Evolutionary conservation across 1,140 invertebrate species (phyloP).

Genomic region (Drosophila orosa): DNA sequence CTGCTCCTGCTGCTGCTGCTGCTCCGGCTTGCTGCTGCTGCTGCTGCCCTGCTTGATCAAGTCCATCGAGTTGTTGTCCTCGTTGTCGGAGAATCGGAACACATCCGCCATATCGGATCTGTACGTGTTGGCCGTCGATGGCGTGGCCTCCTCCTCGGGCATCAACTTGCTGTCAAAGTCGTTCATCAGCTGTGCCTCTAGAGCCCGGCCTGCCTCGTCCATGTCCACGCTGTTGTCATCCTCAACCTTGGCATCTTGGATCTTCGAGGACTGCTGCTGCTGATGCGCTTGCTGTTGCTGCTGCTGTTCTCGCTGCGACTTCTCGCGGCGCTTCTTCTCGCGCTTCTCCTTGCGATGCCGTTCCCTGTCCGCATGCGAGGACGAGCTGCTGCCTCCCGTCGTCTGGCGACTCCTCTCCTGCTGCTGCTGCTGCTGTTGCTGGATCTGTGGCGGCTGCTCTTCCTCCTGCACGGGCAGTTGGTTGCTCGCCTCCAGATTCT

Average conservation of each 20-base stretch:
- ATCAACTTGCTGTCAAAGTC: conserved; percentile 84
- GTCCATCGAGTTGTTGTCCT: conserved; percentile 79
- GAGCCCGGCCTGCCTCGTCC: conserved; percentile 90
- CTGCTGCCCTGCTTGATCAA: conserved; percentile 27
- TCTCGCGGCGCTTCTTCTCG: conserved; percentile 89
- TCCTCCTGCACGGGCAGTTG: conserved; percentile 34
- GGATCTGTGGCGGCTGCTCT: conserved; percentile 19
- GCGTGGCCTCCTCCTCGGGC: conserved; percentile 79
- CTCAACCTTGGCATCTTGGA: conserved; percentile 83
- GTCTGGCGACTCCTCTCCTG: conserved; percentile 47
- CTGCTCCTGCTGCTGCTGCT: conserved; percentile 49
- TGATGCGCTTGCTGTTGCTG: conserved; percentile 65
- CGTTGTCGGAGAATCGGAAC: conserved; percentile 85
- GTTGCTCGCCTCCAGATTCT: conserved; percentile 23
- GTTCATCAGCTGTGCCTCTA: conserved; percentile 91
- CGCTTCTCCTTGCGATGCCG: conserved; percentile 85
- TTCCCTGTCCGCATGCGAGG: conserved; percentile 65
- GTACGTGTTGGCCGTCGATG: conserved; percentile 77
- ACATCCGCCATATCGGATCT: conserved; percentile 83
- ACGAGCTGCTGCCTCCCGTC: conserved; percentile 20
- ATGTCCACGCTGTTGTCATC: conserved; percentile 92
- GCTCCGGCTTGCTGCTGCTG: conserved; percentile 22
- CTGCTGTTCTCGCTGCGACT: conserved; percentile 72
- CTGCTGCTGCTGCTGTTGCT: conserved; percentile 24
- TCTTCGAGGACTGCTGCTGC: conserved; percentile 63